These are phyloP conservation scores for Paradoxurus hermaphroditus DNA, from an alignment of 2,113 vertebrate genomes.

Conservation along the genomic window DNA sequence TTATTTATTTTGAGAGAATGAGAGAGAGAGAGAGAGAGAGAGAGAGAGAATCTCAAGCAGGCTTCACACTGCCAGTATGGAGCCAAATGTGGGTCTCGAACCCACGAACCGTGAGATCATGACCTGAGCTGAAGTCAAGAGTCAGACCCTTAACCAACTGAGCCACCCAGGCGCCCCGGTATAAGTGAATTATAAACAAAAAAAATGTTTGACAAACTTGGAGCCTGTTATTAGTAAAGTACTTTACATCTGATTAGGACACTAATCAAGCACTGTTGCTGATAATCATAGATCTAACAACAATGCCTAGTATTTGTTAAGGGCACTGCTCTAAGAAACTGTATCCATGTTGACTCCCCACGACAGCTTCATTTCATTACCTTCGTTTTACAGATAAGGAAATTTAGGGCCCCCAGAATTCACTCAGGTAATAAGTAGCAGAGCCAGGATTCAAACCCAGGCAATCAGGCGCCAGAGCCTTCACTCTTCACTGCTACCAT, in stretches of 20 bases:
- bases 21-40: too few species aligned
- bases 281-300: not conserved
- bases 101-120: too few species aligned
- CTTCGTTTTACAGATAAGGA: not conserved
- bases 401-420: conserved; percentile 9
- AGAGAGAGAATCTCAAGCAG: too few species aligned
- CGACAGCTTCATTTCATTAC: not conserved
- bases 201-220: not conserved
- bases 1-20: too few species aligned
- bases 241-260: not conserved
- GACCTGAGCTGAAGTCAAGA: too few species aligned
- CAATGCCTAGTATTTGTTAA: conserved; percentile 46
- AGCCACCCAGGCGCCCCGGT: not conserved
- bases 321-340: not conserved
- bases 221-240: not conserved
- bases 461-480: not conserved
- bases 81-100: too few species aligned
- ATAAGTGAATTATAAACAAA: not conserved
- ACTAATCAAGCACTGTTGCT: not conserved
- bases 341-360: not conserved
- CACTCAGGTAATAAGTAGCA: not conserved
- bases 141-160: too few species aligned
- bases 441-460: conserved; percentile 12
- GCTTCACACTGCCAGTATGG: too few species aligned
- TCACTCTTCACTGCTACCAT: not conserved